A percentile compares a stretch with the other conserved stretches of the same genome.
phyloP scores from a whole-genome alignment of 2,113 vertebrate species.

The Coracopsis vasa region DNA sequence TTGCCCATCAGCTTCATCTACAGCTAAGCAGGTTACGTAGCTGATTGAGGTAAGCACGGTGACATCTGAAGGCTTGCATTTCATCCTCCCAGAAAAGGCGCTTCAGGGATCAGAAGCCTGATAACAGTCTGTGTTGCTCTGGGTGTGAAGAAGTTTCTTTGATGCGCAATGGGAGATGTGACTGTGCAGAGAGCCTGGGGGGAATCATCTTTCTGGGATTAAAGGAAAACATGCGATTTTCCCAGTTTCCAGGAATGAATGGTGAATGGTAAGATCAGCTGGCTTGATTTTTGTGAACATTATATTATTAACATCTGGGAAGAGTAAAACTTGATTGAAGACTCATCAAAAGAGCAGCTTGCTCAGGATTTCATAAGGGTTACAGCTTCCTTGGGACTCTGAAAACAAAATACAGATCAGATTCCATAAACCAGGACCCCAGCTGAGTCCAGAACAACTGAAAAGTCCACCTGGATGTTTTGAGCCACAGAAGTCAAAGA shows the following conservation, averaged over 20 bases:
- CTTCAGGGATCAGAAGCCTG: background rate
- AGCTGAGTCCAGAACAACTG: background rate
- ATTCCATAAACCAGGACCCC: background rate
- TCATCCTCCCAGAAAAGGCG: background rate
- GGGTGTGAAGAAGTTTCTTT: background rate
- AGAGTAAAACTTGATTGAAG: background rate
- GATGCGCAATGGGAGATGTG: fast-evolving
- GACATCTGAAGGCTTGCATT: background rate
- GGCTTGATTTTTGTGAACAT: background rate
- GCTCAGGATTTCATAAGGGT: background rate
- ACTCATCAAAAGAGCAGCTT: background rate
- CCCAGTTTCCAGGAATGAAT: conserved; percentile 3
- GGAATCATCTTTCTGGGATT: background rate
- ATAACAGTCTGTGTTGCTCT: background rate
- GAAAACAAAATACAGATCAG: background rate
- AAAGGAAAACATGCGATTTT: conserved; percentile 18
- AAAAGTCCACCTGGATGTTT: background rate
- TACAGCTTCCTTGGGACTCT: background rate
- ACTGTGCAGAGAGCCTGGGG: background rate
- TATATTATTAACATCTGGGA: background rate
- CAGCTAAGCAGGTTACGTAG: background rate
- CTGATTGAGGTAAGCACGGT: background rate
- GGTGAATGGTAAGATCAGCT: background rate
- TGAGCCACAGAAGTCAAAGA: background rate
- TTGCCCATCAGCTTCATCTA: background rate